A percentile compares a stretch with the other conserved stretches of the same genome.
Conservation (phyloP, 2,797 vertebrate species). For the Epinephelus awoara region DNA sequence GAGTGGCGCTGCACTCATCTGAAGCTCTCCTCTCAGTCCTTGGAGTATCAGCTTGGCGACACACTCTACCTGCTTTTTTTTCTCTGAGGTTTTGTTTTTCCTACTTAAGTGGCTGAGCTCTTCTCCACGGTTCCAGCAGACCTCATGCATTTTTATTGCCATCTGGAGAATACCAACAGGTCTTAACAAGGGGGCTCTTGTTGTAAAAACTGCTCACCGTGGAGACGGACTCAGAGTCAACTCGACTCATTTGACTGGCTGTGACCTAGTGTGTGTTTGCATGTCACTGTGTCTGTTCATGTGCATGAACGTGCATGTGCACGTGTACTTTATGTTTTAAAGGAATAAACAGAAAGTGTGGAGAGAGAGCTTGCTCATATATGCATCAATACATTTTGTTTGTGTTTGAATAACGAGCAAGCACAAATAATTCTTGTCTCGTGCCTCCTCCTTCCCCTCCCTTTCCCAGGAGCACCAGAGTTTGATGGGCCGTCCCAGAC, state of each 20-base stretch:
- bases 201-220: constrained; percentile 74
- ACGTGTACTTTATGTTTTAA: background rate
- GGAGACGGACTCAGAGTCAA: constrained; percentile 69
- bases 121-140: constrained; percentile 75
- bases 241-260: constrained; percentile 78
- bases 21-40: constrained; percentile 76
- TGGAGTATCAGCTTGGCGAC: constrained; percentile 74
- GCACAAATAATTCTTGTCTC: constrained; percentile 74
- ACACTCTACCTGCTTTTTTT: constrained; percentile 70
- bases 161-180: constrained; percentile 85
- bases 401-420: constrained; percentile 69
- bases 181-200: constrained; percentile 81
- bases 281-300: constrained; percentile 13
- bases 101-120: constrained; percentile 79
- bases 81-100: constrained; percentile 82
- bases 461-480: constrained; percentile 81
- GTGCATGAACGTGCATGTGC: background rate
- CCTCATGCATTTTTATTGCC: constrained; percentile 86
- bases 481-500: constrained; percentile 91
- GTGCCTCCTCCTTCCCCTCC: constrained; percentile 29
- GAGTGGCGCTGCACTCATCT: constrained; percentile 68
- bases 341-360: background rate
- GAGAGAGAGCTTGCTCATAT: background rate
- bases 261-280: constrained; percentile 56
- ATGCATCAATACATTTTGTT: constrained; percentile 41